A percentile compares a stretch with the other conserved stretches of the same genome.
phyloP scores from a whole-genome alignment of 2,113 vertebrate species.

The Gambusia affinis region DNA sequence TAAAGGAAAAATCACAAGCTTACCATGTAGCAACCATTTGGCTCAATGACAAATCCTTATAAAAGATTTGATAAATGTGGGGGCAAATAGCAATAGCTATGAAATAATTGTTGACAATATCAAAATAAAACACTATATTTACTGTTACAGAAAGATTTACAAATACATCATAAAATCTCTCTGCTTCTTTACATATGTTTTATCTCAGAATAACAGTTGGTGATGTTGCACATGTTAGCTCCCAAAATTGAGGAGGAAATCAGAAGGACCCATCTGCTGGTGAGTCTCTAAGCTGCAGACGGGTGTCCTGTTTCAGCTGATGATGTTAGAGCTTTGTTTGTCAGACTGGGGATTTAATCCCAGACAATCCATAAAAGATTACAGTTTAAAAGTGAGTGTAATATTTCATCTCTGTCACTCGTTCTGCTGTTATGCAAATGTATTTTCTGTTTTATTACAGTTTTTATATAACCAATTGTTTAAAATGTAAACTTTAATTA shows the following conservation, averaged over 20 bases:
- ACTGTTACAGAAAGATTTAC: neutral
- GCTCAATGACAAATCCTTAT: too few species aligned
- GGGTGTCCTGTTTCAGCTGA: conserved; percentile 66
- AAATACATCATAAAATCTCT: neutral
- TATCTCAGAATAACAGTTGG: neutral
- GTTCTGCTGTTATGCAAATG: neutral
- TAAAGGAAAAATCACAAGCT: too few species aligned
- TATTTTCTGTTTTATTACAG: too few species aligned
- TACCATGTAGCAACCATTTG: too few species aligned
- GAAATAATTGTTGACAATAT: too few species aligned
- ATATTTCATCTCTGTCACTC: conserved; percentile 23
- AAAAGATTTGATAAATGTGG: too few species aligned
- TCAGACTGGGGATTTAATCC: conserved; percentile 64
- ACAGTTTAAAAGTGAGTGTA: conserved; percentile 30
- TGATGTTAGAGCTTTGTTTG: conserved; percentile 56
- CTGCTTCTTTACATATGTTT: neutral
- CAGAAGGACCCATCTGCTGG: conserved; percentile 53
- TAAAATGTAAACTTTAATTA: too few species aligned
- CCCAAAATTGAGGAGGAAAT: conserved; percentile 28
- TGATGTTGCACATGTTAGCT: conserved; percentile 34
- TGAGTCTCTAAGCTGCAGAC: conserved; percentile 48
- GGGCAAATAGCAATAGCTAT: too few species aligned
- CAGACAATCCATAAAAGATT: conserved; percentile 65
- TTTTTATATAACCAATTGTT: too few species aligned
- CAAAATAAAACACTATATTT: neutral